phyloP scores from a whole-genome alignment of 2,888 invertebrate genomes.

The Morpho achilles region DNA sequence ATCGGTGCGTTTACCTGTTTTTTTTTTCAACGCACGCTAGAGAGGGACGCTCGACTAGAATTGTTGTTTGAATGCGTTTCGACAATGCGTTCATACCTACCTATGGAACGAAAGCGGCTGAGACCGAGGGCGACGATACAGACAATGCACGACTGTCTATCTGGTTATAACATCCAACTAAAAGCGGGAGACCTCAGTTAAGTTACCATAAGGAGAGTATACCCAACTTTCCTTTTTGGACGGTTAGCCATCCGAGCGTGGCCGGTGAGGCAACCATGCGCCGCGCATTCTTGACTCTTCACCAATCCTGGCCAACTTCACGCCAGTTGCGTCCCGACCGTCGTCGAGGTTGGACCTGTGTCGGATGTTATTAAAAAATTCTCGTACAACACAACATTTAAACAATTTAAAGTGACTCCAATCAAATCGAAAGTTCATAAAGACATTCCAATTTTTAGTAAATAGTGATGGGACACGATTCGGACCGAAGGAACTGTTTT shows the following conservation, averaged over 20 bases:
- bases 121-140: constrained; percentile 70
- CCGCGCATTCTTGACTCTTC: constrained; percentile 67
- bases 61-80: constrained; percentile 58
- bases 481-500: constrained; percentile 37
- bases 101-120: constrained; percentile 57
- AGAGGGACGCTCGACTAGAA: constrained; percentile 52
- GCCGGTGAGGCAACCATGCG: constrained; percentile 75
- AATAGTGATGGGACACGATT: constrained; percentile 60
- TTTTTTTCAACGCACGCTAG: constrained; percentile 51
- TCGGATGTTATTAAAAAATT: constrained; percentile 50
- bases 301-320: constrained; percentile 72
- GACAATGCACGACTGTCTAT: constrained; percentile 73
- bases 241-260: constrained; percentile 59
- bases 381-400: constrained; percentile 67
- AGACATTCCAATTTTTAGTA: constrained; percentile 32
- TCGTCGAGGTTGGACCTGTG: constrained; percentile 53
- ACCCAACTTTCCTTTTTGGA: constrained; percentile 53
- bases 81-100: constrained; percentile 53
- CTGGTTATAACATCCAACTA: constrained; percentile 69
- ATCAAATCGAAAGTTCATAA: constrained; percentile 41
- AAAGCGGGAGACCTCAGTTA: constrained; percentile 35
- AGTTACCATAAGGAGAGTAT: constrained; percentile 24
- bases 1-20: constrained; percentile 59
- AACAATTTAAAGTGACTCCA: constrained; percentile 62
- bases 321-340: constrained; percentile 67